Evolutionary conservation across 2,888 invertebrate genomes (phyloP).

Genomic region (Ochlodes sylvanus): DNA sequence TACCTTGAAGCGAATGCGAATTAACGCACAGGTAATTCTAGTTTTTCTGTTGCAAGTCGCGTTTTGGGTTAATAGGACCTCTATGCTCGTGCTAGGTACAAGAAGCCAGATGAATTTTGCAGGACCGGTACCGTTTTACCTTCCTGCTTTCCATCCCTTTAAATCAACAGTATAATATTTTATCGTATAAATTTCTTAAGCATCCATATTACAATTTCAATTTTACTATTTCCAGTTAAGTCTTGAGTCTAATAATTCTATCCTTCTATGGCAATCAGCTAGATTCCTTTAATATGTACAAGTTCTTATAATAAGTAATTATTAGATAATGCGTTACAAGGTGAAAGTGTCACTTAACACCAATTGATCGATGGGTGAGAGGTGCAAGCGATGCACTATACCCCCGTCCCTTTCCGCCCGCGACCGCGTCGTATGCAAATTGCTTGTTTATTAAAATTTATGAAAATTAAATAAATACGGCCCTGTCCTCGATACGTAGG

Average conservation of each 20-base stretch:
- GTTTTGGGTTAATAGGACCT: too few relatives aligned
- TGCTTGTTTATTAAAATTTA: constrained; percentile 72
- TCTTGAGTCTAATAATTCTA: too few relatives aligned
- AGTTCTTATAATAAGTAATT: neutral
- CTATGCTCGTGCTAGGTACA: too few relatives aligned
- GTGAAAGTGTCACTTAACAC: constrained; percentile 47
- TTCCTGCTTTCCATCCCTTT: too few relatives aligned
- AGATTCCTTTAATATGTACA: too few relatives aligned
- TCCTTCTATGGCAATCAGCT: too few relatives aligned
- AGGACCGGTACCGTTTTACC: too few relatives aligned
- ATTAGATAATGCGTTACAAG: constrained; percentile 24
- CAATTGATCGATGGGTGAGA: constrained; percentile 66
- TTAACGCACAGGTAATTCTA: constrained; percentile 12
- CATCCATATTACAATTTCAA: too few relatives aligned
- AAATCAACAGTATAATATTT: too few relatives aligned
- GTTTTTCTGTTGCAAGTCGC: neutral
- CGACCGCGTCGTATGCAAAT: constrained; percentile 63
- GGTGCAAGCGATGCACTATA: constrained; percentile 79
- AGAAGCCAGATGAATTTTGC: too few relatives aligned
- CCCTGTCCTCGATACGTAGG: constrained; percentile 45
- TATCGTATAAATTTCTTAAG: too few relatives aligned
- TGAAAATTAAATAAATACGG: constrained; percentile 73
- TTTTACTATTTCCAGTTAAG: too few relatives aligned
- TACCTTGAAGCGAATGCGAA: constrained; percentile 44
- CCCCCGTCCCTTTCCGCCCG: constrained; percentile 47